These are phyloP conservation scores for Butorides virescens DNA, from an alignment of 2,113 vertebrate genomes.

Conservation along the genomic window DNA sequence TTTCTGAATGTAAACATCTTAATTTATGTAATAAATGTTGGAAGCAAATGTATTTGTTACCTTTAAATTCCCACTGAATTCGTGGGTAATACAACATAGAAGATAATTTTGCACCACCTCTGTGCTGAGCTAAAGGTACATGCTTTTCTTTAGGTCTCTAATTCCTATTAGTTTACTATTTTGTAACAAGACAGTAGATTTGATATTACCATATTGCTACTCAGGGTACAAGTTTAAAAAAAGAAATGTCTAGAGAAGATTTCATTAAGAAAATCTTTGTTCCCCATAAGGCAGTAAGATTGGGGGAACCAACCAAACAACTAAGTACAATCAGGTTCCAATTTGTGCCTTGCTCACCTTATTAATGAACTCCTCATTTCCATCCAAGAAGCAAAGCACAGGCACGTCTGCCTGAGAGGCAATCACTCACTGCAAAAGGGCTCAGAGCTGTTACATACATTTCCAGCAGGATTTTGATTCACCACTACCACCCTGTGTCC, in stretches of 20 bases:
- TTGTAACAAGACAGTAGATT: background rate
- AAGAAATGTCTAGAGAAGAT: background rate
- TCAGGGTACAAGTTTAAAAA: background rate
- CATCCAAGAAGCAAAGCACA: constrained; percentile 45
- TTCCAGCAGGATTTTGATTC: constrained; percentile 46
- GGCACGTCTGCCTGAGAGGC: constrained; percentile 60
- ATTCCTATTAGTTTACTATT: background rate
- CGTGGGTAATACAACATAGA: background rate
- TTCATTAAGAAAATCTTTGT: background rate
- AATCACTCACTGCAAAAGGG: constrained; percentile 53
- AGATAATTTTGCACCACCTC: background rate
- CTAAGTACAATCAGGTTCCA: background rate
- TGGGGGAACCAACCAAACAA: background rate
- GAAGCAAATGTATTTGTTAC: background rate
- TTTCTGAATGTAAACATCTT: background rate
- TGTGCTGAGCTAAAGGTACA: background rate
- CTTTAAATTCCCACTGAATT: background rate
- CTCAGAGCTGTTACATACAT: constrained; percentile 40
- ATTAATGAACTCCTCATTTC: constrained; percentile 50
- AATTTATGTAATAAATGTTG: background rate
- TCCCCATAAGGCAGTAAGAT: background rate
- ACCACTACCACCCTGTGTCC: constrained; percentile 37
- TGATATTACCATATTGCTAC: background rate
- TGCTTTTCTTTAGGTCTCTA: background rate
- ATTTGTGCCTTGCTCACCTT: background rate